Percentiles rank a stretch among this genome's conserved stretches.
Evolutionary conservation across 2,797 vertebrate genomes (phyloP).

Genomic region (Petrocephalus sullivani): DNA sequence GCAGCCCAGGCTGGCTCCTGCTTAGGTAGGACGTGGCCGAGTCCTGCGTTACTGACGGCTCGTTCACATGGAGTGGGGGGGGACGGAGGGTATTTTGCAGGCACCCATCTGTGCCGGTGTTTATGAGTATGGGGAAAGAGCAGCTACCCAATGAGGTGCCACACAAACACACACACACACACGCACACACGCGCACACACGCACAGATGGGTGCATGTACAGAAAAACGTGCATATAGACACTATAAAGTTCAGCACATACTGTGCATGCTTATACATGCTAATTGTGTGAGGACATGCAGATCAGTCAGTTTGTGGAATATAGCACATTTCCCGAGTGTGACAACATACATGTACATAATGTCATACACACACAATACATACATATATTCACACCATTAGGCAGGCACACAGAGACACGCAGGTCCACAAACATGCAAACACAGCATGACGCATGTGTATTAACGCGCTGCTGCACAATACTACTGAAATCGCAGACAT

Average conservation of each 20-base stretch:
- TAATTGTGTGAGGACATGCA: background rate
- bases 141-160: background rate
- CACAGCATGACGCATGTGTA: background rate
- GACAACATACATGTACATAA: background rate
- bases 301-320: background rate
- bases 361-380: background rate
- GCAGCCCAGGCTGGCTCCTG: background rate
- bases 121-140: background rate
- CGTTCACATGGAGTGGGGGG: background rate
- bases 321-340: background rate
- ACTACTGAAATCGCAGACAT: background rate
- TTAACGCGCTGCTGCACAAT: background rate
- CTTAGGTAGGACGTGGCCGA: background rate
- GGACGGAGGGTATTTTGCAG: background rate
- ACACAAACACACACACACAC: background rate
- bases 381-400: background rate
- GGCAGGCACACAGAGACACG: background rate
- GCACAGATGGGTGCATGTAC: background rate
- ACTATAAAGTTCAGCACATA: background rate
- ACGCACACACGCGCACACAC: background rate
- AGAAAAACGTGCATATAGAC: background rate
- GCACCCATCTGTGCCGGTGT: constrained; percentile 4
- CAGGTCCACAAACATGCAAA: background rate
- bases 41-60: background rate
- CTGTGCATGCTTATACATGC: background rate